Evolutionary conservation across 1,140 invertebrate species (phyloP), one percentile per base, ranked within the genome.

Genomic region (Acromyrmex echinatior): DNA sequence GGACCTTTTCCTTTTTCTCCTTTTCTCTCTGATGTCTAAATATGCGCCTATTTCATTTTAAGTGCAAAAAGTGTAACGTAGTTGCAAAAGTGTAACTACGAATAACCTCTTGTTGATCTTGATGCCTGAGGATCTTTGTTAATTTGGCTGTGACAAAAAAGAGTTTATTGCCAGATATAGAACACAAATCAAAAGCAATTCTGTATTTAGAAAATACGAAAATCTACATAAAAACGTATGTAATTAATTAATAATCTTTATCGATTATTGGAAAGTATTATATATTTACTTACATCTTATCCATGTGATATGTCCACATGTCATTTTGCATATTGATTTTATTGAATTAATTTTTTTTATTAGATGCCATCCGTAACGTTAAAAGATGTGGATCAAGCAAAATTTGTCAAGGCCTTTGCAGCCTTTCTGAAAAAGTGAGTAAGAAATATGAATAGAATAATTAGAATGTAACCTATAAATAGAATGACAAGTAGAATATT

Each of bases 351-450:
- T 85, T 80, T 86, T 85, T 92, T 87, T 35, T 97, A 97, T 86
- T 93, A 97, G 97, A 98, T 98, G 97, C 97, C 97, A 92, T 98
- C 97, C 87, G 97, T 98, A 87, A 98, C 98, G 80, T 97, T 99
- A 71, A 99, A 99, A 95, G 99, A 99, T 97, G 99, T 99, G 93
- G 98, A 99, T 95, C 99, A 99, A 39, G 96, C 98, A 99, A 95
- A 99, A 94, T 99, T 99, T 94, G 99, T 99, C 71, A 98, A 98
- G 96, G 98, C 98, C 77, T 98, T 99, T 90, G 97, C 99, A 90
- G 98, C 98, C 88, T 99, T 99, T 95, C 96, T 99, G 28, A 99
- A 99, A 96, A 99, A 99, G 98, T 99, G 96, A 97, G 97, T 97
- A 81, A 39, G 18, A 35, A 21, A 62, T 53, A 28, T 73, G 14